Conservation (phyloP, 2,888 invertebrate species). For the Polylopha cassiicola region DNA sequence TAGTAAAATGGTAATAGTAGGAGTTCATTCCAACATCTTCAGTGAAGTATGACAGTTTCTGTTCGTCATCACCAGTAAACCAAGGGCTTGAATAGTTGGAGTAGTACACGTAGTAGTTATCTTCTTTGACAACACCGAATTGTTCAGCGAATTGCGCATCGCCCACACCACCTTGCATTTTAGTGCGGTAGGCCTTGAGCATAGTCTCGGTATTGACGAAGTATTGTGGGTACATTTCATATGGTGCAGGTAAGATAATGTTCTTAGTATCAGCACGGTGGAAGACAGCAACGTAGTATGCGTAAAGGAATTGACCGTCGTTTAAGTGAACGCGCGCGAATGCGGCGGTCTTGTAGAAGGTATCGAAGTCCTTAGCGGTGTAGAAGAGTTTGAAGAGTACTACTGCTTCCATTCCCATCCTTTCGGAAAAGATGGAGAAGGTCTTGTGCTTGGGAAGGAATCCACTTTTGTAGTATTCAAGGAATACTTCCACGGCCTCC, state of each 20-base stretch:
- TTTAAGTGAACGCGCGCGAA: conserved; percentile 78
- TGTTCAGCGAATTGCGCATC: conserved; percentile 45
- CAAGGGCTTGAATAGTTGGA: conserved; percentile 77
- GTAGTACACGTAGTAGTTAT: conserved; percentile 66
- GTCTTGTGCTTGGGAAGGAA: conserved; percentile 65
- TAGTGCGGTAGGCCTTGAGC: conserved; percentile 55
- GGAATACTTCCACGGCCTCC: conserved; percentile 61
- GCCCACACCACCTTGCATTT: conserved; percentile 52
- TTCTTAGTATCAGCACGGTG: conserved; percentile 77
- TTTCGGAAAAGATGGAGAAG: conserved; percentile 71
- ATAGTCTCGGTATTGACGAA: conserved; percentile 79
- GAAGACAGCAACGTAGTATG: conserved; percentile 76
- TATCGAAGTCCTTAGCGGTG: conserved; percentile 78
- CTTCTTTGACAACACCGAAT: conserved; percentile 57
- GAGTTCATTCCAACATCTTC: conserved; percentile 83
- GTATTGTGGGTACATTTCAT: conserved; percentile 81
- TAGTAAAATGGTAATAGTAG: conserved; percentile 81
- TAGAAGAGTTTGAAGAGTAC: conserved; percentile 76
- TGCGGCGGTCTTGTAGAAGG: conserved; percentile 77
- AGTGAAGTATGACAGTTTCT: conserved; percentile 80
- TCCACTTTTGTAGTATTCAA: conserved; percentile 55
- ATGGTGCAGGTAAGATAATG: conserved; percentile 79
- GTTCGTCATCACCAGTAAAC: conserved; percentile 74
- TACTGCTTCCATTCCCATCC: conserved; percentile 64
- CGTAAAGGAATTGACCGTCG: conserved; percentile 79